These are phyloP conservation scores for Turritopsis dohrnii DNA, from an alignment of 30 jellyfish, hydroid and myxozoan genomes.

Conservation along the genomic window DNA sequence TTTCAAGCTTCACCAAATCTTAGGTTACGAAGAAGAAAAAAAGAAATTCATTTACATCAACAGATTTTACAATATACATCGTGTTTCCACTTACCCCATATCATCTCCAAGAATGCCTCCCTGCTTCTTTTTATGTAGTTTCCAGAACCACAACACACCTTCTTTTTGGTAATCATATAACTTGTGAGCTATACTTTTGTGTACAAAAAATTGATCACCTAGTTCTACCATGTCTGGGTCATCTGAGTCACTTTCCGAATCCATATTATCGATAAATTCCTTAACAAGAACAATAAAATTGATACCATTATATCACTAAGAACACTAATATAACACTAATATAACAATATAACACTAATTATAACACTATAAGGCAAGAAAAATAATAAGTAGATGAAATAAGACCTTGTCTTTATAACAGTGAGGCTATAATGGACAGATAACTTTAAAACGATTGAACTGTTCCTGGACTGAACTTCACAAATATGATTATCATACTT, in stretches of 20 bases:
- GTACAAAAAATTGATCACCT: conserved; percentile 57
- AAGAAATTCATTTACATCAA: too few relatives aligned
- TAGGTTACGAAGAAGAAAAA: not conserved
- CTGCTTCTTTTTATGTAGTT: conserved; percentile 19
- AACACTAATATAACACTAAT: too few relatives aligned
- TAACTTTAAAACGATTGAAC: too few relatives aligned
- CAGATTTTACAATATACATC: not conserved
- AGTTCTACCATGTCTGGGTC: conserved; percentile 45
- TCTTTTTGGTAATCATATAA: conserved; percentile 76
- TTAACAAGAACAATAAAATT: not conserved
- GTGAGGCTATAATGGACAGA: too few relatives aligned
- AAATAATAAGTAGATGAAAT: too few relatives aligned
- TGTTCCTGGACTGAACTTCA: too few relatives aligned
- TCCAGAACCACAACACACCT: conserved; percentile 94
- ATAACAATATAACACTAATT: too few relatives aligned
- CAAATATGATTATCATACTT: too few relatives aligned
- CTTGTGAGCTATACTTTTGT: conserved; percentile 50
- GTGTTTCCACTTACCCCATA: conserved; percentile 74
- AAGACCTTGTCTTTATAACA: too few relatives aligned
- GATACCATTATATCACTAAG: too few relatives aligned
- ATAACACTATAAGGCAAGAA: too few relatives aligned
- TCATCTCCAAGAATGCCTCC: conserved; percentile 99
- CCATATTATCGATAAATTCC: conserved; percentile 28
- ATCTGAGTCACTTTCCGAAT: conserved; percentile 51
- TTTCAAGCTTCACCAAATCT: too few relatives aligned